Conservation (phyloP, 1,140 invertebrate genomes). For the Diachasma alloeum region DNA sequence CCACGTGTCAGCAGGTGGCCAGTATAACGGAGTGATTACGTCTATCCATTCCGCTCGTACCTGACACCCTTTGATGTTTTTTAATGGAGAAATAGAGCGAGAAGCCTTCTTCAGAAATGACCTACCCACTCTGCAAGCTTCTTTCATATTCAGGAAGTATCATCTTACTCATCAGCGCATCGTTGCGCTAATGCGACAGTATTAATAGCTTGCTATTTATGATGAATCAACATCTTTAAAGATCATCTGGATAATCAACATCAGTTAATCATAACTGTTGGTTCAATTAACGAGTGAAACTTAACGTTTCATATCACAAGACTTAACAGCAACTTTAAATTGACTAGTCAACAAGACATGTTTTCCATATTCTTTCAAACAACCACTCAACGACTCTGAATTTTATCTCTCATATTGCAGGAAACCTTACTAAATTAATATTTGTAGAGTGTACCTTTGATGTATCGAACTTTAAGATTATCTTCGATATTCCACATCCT, state of each 20-base stretch:
- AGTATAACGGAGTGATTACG: not conserved
- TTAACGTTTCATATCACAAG: not conserved
- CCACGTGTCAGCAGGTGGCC: not conserved
- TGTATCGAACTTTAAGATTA: not conserved
- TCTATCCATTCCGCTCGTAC: not conserved
- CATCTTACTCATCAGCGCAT: not conserved
- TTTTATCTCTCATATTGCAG: not conserved
- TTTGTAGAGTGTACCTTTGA: not conserved
- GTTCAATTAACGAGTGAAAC: not conserved
- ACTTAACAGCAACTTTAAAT: not conserved
- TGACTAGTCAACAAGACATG: not conserved
- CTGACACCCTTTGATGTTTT: not conserved
- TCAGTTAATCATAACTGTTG: not conserved
- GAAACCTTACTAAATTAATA: not conserved
- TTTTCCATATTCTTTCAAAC: not conserved
- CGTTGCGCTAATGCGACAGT: not conserved
- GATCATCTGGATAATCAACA: not conserved
- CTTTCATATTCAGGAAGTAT: not conserved
- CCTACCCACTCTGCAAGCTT: not conserved
- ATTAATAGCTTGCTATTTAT: not conserved
- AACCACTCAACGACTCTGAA: not conserved
- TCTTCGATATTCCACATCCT: not conserved
- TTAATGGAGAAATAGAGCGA: constrained; percentile 6
- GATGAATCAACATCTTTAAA: not conserved
- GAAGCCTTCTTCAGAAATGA: not conserved